phyloP scores from a whole-genome alignment of 2,888 invertebrate species.

The Tromatobia lineatoria region DNA sequence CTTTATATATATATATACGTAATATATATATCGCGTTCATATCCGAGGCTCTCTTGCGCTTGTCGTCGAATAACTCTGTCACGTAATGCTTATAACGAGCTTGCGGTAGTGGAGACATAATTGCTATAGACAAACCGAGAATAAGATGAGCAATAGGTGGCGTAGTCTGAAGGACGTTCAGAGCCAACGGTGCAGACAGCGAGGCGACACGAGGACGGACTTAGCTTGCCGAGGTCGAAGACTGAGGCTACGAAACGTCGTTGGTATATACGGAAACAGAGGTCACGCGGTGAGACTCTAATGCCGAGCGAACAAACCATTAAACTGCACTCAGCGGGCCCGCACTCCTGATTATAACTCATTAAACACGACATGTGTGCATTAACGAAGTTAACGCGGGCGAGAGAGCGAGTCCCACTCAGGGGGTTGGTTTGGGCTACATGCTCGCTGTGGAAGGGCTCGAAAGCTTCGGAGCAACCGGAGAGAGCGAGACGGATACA shows the following conservation, averaged over 20 bases:
- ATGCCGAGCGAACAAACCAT: slow-evolving; percentile 78
- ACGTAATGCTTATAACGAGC: slow-evolving; percentile 48
- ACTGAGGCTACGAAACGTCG: background rate
- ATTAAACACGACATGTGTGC: slow-evolving; percentile 79
- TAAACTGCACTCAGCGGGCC: slow-evolving; percentile 78
- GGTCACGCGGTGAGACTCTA: slow-evolving; percentile 65
- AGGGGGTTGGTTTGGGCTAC: slow-evolving; percentile 30
- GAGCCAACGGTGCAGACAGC: slow-evolving; percentile 36
- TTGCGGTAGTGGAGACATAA: slow-evolving; percentile 19
- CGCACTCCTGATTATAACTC: slow-evolving; percentile 80
- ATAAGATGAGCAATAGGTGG: slow-evolving; percentile 1
- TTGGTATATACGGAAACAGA: slow-evolving; percentile 20
- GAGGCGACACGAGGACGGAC: slow-evolving; percentile 24
- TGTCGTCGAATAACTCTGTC: slow-evolving; percentile 58
- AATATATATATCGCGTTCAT: no score
- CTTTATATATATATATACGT: no score
- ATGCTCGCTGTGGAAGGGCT: background rate
- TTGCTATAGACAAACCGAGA: slow-evolving; percentile 33
- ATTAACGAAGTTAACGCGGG: slow-evolving; percentile 77
- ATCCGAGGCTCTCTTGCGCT: slow-evolving; percentile 25
- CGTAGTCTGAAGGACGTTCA: slow-evolving; percentile 46
- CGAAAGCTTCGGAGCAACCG: background rate
- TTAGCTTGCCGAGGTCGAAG: slow-evolving; percentile 1
- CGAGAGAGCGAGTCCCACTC: slow-evolving; percentile 40
- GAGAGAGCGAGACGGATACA: background rate